Conservation (phyloP, 2,797 vertebrate genomes). For the Neosilurus mollespiculum region DNA sequence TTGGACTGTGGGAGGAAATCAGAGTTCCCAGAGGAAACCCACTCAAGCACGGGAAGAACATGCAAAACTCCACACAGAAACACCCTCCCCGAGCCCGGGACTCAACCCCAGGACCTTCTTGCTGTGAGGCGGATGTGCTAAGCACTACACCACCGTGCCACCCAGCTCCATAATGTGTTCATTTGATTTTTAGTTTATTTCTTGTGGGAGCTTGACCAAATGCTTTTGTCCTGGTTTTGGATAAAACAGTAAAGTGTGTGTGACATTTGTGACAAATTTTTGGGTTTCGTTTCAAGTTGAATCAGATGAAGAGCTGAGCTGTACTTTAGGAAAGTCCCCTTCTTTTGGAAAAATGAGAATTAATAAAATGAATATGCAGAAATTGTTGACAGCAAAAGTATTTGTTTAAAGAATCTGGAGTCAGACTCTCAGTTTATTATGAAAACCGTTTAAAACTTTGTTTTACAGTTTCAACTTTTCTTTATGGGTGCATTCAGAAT, state of each 20-base stretch:
- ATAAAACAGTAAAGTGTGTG: background rate
- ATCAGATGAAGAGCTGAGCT: background rate
- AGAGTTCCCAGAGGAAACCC: too few relatives aligned
- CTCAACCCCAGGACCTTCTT: too few relatives aligned
- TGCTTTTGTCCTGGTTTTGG: background rate
- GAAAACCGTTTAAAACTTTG: background rate
- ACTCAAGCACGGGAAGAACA: too few relatives aligned
- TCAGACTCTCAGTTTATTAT: background rate
- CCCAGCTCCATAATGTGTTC: too few relatives aligned
- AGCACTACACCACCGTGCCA: too few relatives aligned
- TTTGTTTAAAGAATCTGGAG: background rate
- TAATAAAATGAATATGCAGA: background rate
- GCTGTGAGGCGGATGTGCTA: too few relatives aligned
- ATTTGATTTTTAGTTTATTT: background rate
- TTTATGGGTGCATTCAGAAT: background rate
- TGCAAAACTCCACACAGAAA: too few relatives aligned
- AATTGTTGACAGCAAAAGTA: background rate
- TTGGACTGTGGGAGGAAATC: too few relatives aligned
- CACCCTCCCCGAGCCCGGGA: too few relatives aligned
- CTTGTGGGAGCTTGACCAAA: background rate
- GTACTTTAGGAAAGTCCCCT: background rate
- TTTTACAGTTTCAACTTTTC: background rate
- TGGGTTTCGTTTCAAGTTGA: background rate
- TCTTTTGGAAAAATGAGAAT: background rate
- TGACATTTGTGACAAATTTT: background rate